These are phyloP conservation scores for Opisthocomus hoazin DNA, from an alignment of 2,113 vertebrate species.

Conservation along the genomic window DNA sequence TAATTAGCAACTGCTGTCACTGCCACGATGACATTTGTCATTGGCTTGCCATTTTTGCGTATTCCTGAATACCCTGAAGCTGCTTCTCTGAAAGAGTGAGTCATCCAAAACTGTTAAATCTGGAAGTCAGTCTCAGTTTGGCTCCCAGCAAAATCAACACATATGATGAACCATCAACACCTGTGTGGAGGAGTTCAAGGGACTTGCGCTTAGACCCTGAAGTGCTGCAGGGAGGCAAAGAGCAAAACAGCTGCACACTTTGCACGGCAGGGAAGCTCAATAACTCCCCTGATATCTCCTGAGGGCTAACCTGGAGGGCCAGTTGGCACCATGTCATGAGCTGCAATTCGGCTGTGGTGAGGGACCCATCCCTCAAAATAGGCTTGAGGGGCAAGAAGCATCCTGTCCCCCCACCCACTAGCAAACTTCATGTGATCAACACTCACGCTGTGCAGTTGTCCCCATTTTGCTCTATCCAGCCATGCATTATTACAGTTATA, in stretches of 20 bases:
- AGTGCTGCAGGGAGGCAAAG: background rate
- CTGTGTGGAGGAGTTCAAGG: background rate
- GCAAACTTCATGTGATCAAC: background rate
- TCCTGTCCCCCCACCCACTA: background rate
- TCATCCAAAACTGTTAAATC: conserved; percentile 22
- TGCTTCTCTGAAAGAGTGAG: conserved; percentile 24
- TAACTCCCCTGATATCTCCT: background rate
- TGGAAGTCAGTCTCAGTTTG: background rate
- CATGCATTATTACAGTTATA: background rate
- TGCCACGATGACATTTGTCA: fast-evolving
- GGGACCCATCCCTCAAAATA: background rate
- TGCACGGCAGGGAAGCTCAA: background rate
- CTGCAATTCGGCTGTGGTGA: background rate
- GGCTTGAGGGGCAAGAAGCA: background rate
- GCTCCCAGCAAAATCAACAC: conserved; percentile 17
- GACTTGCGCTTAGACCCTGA: background rate
- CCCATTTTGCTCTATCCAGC: background rate
- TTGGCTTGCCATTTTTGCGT: background rate
- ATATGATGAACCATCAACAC: background rate
- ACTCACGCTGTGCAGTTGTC: background rate
- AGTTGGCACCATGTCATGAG: fast-evolving
- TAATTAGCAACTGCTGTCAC: conserved; percentile 12
- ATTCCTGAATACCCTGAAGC: background rate
- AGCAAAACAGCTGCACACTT: background rate
- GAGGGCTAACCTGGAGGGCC: background rate